Conservation (phyloP, 2,888 invertebrate genomes). For the Caenorhabditis afra region DNA sequence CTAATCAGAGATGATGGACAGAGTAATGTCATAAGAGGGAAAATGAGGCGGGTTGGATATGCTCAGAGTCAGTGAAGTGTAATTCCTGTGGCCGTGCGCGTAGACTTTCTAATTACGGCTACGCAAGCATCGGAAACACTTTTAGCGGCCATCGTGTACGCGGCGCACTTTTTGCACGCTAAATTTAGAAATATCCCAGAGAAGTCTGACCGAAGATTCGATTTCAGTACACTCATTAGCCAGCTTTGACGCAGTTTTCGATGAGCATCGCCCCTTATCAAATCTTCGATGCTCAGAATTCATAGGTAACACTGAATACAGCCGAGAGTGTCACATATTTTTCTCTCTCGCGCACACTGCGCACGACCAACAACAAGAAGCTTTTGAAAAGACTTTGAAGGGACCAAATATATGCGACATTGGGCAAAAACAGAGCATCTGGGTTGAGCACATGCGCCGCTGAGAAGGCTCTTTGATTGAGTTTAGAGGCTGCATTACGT, state of each 20-base stretch:
- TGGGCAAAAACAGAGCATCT: slow-evolving; percentile 55
- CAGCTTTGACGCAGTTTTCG: slow-evolving; percentile 7
- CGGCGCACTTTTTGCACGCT: background rate
- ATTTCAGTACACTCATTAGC: slow-evolving; percentile 42
- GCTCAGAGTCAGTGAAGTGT: slow-evolving; percentile 12
- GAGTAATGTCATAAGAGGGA: background rate
- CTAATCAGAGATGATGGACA: background rate
- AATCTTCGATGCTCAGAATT: background rate
- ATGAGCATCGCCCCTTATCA: background rate
- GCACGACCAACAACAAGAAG: slow-evolving; percentile 43
- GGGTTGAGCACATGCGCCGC: slow-evolving; percentile 38
- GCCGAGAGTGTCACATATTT: slow-evolving; percentile 14
- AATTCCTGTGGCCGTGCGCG: background rate
- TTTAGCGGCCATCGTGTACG: slow-evolving; percentile 17
- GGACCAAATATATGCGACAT: slow-evolving; percentile 57
- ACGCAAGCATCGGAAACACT: slow-evolving; percentile 34
- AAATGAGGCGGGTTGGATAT: background rate
- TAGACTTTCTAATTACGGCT: slow-evolving; percentile 20
- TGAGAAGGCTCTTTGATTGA: slow-evolving; percentile 47
- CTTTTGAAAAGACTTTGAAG: slow-evolving; percentile 27
- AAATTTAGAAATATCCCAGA: slow-evolving; percentile 33
- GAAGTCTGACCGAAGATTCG: slow-evolving; percentile 24
- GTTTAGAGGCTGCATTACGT: slow-evolving; percentile 36
- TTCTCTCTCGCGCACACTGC: slow-evolving; percentile 1
- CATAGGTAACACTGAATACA: background rate